Conservation (phyloP, 2,113 vertebrate genomes). For the Ophthalmolycus amberensis region DNA sequence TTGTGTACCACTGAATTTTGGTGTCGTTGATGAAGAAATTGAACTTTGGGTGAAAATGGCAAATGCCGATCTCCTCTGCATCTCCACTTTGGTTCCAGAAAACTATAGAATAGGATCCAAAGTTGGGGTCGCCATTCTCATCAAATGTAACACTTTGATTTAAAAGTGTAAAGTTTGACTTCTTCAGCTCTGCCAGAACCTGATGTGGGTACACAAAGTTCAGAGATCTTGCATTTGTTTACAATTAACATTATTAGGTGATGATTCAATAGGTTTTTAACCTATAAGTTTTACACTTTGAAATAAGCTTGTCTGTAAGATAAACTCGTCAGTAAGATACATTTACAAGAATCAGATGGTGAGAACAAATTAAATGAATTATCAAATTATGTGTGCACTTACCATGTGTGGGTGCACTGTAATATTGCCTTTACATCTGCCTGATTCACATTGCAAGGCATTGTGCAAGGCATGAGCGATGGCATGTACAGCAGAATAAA, state of each 20-base stretch:
- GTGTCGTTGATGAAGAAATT: conserved; percentile 75
- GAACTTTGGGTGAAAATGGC: conserved; percentile 45
- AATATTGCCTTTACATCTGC: conserved; percentile 70
- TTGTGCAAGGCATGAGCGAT: conserved; percentile 85
- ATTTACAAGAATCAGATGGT: background rate
- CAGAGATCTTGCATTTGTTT: background rate
- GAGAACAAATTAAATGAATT: background rate
- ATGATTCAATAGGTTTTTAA: background rate
- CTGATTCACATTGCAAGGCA: conserved; percentile 79
- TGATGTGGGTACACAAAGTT: conserved; percentile 38
- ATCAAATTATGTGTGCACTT: conserved; percentile 32
- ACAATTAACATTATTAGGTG: background rate
- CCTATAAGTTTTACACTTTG: background rate
- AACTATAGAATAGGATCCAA: conserved; percentile 80
- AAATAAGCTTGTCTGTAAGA: background rate
- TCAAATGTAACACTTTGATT: conserved; percentile 82
- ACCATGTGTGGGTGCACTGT: conserved; percentile 85
- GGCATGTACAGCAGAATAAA: conserved; percentile 83
- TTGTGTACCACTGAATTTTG: conserved; percentile 81
- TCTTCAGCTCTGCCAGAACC: conserved; percentile 74
- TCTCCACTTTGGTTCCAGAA: conserved; percentile 82
- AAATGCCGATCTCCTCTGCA: conserved; percentile 80
- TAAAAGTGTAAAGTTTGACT: conserved; percentile 85
- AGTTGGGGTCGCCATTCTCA: conserved; percentile 76
- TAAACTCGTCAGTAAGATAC: background rate